Conservation (phyloP, 53 echinoderm and acorn worm species). For the Paelopatides confundens region DNA sequence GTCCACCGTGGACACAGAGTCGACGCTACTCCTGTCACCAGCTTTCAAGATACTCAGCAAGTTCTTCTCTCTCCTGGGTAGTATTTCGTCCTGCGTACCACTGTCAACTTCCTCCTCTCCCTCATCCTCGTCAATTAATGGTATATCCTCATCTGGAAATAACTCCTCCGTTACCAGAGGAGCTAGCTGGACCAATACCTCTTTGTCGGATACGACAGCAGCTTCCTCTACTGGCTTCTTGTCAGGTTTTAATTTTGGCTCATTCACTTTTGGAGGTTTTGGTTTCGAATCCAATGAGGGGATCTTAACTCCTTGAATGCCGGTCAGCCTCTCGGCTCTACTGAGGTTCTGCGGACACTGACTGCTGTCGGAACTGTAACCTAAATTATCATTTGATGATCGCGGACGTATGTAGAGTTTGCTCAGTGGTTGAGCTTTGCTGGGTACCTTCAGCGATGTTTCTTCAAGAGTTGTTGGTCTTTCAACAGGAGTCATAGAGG, state of each 20-base stretch:
- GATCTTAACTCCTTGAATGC: slow-evolving; percentile 17
- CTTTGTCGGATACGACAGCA: not conserved
- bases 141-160: slow-evolving; percentile 59
- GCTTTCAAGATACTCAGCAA: slow-evolving; percentile 47
- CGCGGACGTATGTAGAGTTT: slow-evolving; percentile 74
- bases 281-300: not conserved
- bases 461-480: slow-evolving; percentile 2
- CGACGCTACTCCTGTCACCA: slow-evolving; percentile 69
- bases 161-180: slow-evolving; percentile 40
- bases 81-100: not conserved
- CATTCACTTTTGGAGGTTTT: not conserved
- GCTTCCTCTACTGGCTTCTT: slow-evolving; percentile 1
- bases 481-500: not conserved
- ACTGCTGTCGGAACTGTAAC: slow-evolving; percentile 95
- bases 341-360: slow-evolving; percentile 38
- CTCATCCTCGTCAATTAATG: slow-evolving; percentile 60
- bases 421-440: slow-evolving; percentile 39
- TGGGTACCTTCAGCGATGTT: slow-evolving; percentile 13
- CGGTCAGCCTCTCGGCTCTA: slow-evolving; percentile 29
- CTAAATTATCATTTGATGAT: slow-evolving; percentile 88
- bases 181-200: not conserved
- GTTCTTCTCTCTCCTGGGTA: not conserved
- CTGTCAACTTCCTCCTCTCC: not conserved
- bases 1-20: slow-evolving; percentile 88
- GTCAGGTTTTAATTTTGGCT: not conserved